phyloP scores from a whole-genome alignment of 2,888 invertebrate species.

The Parascotia fuliginaria region DNA sequence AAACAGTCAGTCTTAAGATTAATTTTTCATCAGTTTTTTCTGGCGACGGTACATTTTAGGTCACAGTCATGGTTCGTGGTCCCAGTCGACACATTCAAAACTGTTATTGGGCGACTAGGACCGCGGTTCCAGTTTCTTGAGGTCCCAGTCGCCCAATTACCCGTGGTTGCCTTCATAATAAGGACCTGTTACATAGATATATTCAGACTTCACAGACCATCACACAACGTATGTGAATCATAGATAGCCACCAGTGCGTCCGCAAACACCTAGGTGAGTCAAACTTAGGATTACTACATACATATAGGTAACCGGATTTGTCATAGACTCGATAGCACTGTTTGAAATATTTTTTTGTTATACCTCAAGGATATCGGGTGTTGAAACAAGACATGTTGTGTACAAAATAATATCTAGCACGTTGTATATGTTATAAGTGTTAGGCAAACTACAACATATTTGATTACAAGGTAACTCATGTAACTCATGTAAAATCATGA shows the following conservation, averaged over 20 bases:
- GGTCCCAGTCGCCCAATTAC: no score
- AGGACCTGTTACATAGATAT: constrained; percentile 46
- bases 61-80: no score
- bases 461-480: no score
- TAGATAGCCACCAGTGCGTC: constrained; percentile 18
- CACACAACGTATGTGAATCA: constrained; percentile 66
- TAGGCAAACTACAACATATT: no score
- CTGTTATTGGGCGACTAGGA: no score
- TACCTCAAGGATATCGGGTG: constrained; percentile 25
- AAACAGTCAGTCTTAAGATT: no score
- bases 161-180: constrained; percentile 51
- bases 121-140: no score
- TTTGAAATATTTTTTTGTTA: constrained; percentile 20
- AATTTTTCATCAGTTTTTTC: no score
- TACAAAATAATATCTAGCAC: constrained; percentile 7
- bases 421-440: not conserved
- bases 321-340: constrained; percentile 23
- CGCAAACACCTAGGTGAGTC: constrained; percentile 40
- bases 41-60: no score
- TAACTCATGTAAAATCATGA: no score
- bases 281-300: constrained; percentile 37
- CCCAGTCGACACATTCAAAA: no score
- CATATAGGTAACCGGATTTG: constrained; percentile 44
- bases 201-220: constrained; percentile 61
- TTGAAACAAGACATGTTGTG: constrained; percentile 11